Evolutionary conservation across 64 coral and sea anemone species (phyloP), one percentile per base, ranked within the genome.

Genomic region (Pocillopora verrucosa): DNA sequence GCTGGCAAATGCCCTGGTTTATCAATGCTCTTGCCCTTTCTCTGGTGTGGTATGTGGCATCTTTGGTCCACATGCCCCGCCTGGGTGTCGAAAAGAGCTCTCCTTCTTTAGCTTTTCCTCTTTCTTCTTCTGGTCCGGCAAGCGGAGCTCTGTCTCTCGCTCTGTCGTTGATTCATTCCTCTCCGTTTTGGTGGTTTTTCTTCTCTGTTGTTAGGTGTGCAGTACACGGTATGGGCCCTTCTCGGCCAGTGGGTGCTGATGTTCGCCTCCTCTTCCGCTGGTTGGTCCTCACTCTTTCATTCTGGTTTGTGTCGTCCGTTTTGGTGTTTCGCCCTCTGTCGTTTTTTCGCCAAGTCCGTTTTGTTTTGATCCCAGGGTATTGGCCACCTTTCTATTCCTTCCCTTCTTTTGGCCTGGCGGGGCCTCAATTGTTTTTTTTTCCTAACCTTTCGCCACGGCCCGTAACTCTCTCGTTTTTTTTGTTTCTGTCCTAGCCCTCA

Each of bases 1-100:
- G 22, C n/a, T 14, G 84, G 91, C 10, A 92, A 76, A 13, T n/a
- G 76, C 85, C 1, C 34, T 80, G 0, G 76, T n/a, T 92, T 1
- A n/a, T 87, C 15, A 89, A 93, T 69, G 87, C 87, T 12, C 35
- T 93, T 0, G 92, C 78, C n/a, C 15, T 89, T 0, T 83, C 69
- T 0, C 30, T 70, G 2, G 34, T 89, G 0, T 93, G 86, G 79
- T 83, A 93, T 30, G 59, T 76, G 5, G 38, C 73, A 0, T 60
- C 87, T 2, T 4, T 78, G 0, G 7, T 35, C 13, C 59, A 38
- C 1, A 59, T 94, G 2, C n/a, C 87, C 92, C 1, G 17, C 35
- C 25, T 81, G 74, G 76, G 60, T 72, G 17, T 0, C 9, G 0
- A n/a, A 20, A 0, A 0, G 34, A 16, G 5, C 12, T 57, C 5